Percentiles rank a stretch among this genome's conserved stretches.
Evolutionary conservation across 2,113 vertebrate genomes (phyloP).

Genomic region (Larimichthys crocea): DNA sequence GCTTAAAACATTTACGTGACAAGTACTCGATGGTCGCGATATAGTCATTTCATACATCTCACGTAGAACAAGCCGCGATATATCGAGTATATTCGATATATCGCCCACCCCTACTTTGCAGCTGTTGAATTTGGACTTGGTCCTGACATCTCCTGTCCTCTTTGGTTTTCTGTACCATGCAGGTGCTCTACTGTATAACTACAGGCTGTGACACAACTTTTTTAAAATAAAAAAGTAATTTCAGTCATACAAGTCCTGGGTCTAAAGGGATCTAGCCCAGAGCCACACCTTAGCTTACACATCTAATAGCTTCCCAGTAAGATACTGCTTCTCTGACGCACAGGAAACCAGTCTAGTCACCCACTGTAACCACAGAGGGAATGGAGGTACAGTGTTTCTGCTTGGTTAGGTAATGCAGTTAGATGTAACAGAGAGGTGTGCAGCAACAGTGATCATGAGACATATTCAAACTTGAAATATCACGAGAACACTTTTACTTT

Average conservation of each 20-base stretch:
- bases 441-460: neutral
- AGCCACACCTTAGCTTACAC: slow-evolving; percentile 24
- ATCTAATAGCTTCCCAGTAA: slow-evolving; percentile 32
- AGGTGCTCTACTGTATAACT: no score
- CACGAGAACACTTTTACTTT: neutral
- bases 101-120: no score
- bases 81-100: no score
- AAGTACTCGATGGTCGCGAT: no score
- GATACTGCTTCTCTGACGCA: slow-evolving; percentile 37
- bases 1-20: no score
- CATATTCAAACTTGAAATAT: slow-evolving; percentile 14
- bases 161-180: no score
- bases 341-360: slow-evolving; percentile 34
- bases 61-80: no score
- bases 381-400: neutral
- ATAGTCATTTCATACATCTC: no score
- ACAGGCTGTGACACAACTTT: no score
- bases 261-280: neutral
- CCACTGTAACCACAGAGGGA: slow-evolving; percentile 14
- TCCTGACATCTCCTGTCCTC: no score
- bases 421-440: neutral
- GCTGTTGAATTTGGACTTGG: no score
- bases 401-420: neutral
- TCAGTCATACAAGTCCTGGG: neutral
- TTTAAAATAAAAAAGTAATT: no score